Evolutionary conservation across 2,888 invertebrate genomes (phyloP).

Genomic region (Sinhomidia bicolor): DNA sequence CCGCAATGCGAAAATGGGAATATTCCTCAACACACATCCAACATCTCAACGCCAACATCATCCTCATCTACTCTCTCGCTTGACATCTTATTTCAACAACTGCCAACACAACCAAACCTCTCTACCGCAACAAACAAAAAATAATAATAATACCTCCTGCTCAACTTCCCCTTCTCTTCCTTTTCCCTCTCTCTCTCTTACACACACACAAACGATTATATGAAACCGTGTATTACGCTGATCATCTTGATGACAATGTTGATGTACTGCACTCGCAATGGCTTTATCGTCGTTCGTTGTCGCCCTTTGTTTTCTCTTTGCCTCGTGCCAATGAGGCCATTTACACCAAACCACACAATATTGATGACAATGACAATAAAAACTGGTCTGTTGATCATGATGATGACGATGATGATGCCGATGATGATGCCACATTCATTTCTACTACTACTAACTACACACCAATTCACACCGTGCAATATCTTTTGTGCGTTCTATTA

Average conservation of each 20-base stretch:
- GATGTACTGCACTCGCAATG: conserved; percentile 41
- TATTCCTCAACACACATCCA: no score
- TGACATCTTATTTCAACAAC: conserved; percentile 53
- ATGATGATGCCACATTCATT: background rate
- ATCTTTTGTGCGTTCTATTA: background rate
- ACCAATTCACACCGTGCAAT: background rate
- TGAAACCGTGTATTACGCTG: conserved; percentile 9
- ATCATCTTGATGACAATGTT: conserved; percentile 52
- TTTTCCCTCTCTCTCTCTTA: background rate
- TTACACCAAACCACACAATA: conserved; percentile 39
- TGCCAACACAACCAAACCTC: conserved; percentile 35
- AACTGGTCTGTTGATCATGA: background rate
- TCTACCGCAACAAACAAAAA: background rate
- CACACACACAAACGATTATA: background rate
- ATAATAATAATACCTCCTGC: background rate
- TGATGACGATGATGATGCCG: background rate
- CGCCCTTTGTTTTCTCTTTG: background rate
- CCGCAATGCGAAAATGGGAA: conserved; percentile 71
- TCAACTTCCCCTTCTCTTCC: background rate
- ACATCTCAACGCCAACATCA: conserved; percentile 5
- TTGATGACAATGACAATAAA: conserved; percentile 32
- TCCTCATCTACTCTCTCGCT: background rate
- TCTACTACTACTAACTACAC: background rate
- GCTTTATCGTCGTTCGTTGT: conserved; percentile 14
- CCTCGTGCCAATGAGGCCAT: conserved; percentile 69